Evolutionary conservation across 1,140 invertebrate species (phyloP).

Genomic region (Camponotus pennsylvanicus): DNA sequence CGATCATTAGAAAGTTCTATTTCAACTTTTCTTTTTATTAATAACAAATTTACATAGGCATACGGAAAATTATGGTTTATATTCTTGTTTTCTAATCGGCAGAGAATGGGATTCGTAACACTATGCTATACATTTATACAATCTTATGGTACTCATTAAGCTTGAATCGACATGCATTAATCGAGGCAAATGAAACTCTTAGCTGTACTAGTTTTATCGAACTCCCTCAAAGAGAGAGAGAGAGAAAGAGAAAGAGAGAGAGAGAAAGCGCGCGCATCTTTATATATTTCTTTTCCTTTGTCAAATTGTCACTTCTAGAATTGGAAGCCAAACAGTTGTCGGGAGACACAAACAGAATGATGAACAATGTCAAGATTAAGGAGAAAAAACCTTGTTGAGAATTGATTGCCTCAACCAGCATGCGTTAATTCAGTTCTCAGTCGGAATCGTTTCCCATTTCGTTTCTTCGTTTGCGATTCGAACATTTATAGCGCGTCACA

Average conservation of each 20-base stretch:
- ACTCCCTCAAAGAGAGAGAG: conserved; percentile 12
- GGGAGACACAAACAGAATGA: conserved; percentile 10
- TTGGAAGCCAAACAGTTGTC: conserved; percentile 58
- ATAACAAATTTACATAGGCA: conserved; percentile 82
- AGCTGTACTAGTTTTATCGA: conserved; percentile 60
- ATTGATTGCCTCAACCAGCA: conserved; percentile 71
- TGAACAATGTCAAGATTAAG: conserved; percentile 40
- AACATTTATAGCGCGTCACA: conserved; percentile 64
- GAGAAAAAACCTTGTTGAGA: conserved; percentile 42
- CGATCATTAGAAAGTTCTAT: conserved; percentile 73
- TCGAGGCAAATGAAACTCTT: conserved; percentile 74
- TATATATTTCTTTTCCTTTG: conserved; percentile 14
- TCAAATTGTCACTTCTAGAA: conserved; percentile 38
- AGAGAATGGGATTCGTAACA: conserved; percentile 78
- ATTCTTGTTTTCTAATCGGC: conserved; percentile 76
- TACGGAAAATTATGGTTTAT: conserved; percentile 76
- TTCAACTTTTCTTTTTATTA: conserved; percentile 74
- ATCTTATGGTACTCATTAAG: conserved; percentile 76
- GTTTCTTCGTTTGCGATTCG: conserved; percentile 64
- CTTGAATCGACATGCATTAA: conserved; percentile 71
- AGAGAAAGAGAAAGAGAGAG: no score
- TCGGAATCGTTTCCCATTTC: conserved; percentile 61
- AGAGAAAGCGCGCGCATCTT: no score
- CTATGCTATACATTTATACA: conserved; percentile 86
- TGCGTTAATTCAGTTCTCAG: conserved; percentile 72